A percentile compares a stretch with the other conserved stretches of the same genome.
Conservation (phyloP, 2,113 vertebrate genomes). For the Oxygymnocypris stewartii region DNA sequence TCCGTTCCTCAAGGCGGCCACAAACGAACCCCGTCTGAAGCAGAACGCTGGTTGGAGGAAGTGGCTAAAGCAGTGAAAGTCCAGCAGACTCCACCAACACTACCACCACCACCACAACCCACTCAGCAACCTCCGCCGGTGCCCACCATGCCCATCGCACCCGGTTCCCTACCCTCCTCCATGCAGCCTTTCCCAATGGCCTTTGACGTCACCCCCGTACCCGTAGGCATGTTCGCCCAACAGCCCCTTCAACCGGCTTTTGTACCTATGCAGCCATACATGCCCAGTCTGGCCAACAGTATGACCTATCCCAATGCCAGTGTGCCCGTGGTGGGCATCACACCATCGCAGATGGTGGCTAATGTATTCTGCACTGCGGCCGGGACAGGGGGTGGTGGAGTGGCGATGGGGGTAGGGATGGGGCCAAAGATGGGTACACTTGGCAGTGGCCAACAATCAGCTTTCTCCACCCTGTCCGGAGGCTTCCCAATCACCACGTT, state of each 20-base stretch:
- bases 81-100: slow-evolving; percentile 72
- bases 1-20: slow-evolving; percentile 77
- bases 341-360: slow-evolving; percentile 92
- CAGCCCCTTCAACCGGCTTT: slow-evolving; percentile 81
- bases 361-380: slow-evolving; percentile 88
- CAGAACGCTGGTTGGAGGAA: slow-evolving; percentile 89
- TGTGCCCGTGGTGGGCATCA: slow-evolving; percentile 89
- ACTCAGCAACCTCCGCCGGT: slow-evolving; percentile 63
- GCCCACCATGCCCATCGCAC: slow-evolving; percentile 57
- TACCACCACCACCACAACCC: slow-evolving; percentile 66
- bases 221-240: slow-evolving; percentile 76
- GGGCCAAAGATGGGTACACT: slow-evolving; percentile 71
- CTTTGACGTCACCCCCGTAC: slow-evolving; percentile 73
- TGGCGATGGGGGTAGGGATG: slow-evolving; percentile 65
- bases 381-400: slow-evolving; percentile 61
- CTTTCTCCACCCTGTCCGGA: slow-evolving; percentile 58
- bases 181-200: slow-evolving; percentile 81
- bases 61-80: slow-evolving; percentile 84
- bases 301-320: slow-evolving; percentile 80
- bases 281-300: slow-evolving; percentile 78
- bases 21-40: slow-evolving; percentile 87
- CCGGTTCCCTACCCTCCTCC: slow-evolving; percentile 75
- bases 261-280: slow-evolving; percentile 79
- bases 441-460: slow-evolving; percentile 57
- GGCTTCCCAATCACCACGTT: slow-evolving; percentile 67